Base-by-base conservation (phyloP, 1,140 invertebrate genomes). In the Plectus sambesii region DNA sequence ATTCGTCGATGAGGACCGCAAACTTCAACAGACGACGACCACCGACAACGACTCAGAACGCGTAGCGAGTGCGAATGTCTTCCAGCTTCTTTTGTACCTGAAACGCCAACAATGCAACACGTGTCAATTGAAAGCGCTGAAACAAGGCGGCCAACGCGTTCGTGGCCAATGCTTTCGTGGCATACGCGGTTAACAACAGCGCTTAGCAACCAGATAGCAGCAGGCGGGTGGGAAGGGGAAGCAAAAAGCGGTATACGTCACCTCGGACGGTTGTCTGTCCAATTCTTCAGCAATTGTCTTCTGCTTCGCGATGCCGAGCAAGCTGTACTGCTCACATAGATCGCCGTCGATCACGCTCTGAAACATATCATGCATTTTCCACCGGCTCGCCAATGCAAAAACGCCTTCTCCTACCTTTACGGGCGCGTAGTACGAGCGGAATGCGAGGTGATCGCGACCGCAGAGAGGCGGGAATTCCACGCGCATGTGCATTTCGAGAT, bases 401-500 rank as follows among this genome's bases (percentile, higher is more conserved):
- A 12, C 23, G 29, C 8, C 12, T 24, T 8, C 12, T 58, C 62
- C 73, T 63, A 86, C 84, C 77, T 93, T 96, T 1, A 97, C 85
- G 4, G 94, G 90, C 69, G 87, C 97, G 73, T 97, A 98, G 61
- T 90, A 94, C 22, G 89, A 96, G 51, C 93, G 77, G 70, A 85
- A 99, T 0, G 89, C 88, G 1, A 99, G 75, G 74, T 99, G 94
- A 74, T 99, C 93, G 19, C 93, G 75, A 1, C 94, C 94, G 74
- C 89, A 96, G 0, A 99, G 70, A 0, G 93, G 90, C 0, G 87
- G 79, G 72, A 96, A 85, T 71, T 98, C 92, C 40, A 85, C 87
- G 35, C 94, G 75, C 88, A 99, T 92, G 69, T 99, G 90, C 93
- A 99, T 98, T 71, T 99, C 94, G 42, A 99, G 73, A 75, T 97